phyloP scores from a whole-genome alignment of 2,888 invertebrate genomes.

The Drosophila prolongata region DNA sequence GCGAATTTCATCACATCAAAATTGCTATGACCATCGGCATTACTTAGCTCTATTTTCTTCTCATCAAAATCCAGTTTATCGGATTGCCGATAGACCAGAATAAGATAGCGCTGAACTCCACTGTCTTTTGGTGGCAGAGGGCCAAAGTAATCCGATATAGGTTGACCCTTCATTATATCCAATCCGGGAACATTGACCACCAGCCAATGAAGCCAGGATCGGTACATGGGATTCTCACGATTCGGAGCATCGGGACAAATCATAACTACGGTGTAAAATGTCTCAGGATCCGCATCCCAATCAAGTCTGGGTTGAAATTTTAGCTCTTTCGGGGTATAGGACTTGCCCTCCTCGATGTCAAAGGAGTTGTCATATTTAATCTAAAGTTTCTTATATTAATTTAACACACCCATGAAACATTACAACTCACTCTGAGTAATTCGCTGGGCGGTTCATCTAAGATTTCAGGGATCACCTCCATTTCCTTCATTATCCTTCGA shows the following conservation, averaged over 20 bases:
- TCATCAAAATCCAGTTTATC: slow-evolving; percentile 86
- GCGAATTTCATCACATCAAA: slow-evolving; percentile 82
- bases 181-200: slow-evolving; percentile 93
- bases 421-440: slow-evolving; percentile 53
- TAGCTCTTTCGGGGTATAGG: slow-evolving; percentile 88
- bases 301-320: slow-evolving; percentile 72
- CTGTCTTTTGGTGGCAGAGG: slow-evolving; percentile 92
- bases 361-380: slow-evolving; percentile 80
- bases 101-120: slow-evolving; percentile 91
- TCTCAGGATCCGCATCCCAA: slow-evolving; percentile 66
- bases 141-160: slow-evolving; percentile 91
- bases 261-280: slow-evolving; percentile 77
- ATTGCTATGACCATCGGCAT: slow-evolving; percentile 85
- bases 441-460: slow-evolving; percentile 64
- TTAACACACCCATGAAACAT: rapidly evolving
- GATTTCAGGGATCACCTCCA: slow-evolving; percentile 68
- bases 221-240: slow-evolving; percentile 89
- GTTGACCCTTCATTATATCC: slow-evolving; percentile 89
- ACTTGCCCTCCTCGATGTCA: slow-evolving; percentile 87
- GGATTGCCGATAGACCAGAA: slow-evolving; percentile 89
- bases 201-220: slow-evolving; percentile 97
- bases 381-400: slow-evolving; percentile 30
- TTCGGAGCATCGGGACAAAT: slow-evolving; percentile 94
- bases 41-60: slow-evolving; percentile 64
- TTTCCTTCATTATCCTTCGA: slow-evolving; percentile 60